phyloP scores from a whole-genome alignment of 2,888 invertebrate species.

The Choristoneura rosaceana region DNA sequence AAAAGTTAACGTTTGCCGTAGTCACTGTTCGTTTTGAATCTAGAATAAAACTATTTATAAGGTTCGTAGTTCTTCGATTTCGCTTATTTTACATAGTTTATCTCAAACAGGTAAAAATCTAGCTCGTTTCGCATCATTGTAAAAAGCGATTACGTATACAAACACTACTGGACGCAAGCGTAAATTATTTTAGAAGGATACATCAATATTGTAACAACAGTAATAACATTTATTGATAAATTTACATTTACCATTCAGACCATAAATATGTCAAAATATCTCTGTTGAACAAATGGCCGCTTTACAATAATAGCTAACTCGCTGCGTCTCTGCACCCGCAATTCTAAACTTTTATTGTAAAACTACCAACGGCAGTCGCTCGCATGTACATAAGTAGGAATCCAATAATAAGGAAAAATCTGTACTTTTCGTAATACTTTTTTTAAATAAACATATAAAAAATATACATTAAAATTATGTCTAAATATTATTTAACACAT shows the following conservation, averaged over 20 bases:
- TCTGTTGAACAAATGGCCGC: background rate
- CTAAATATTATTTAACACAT: constrained; percentile 78
- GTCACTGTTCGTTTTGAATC: background rate
- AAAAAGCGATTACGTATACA: constrained; percentile 45
- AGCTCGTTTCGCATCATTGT: constrained; percentile 42
- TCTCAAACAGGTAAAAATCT: constrained; percentile 30
- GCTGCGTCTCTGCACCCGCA: background rate
- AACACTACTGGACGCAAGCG: constrained; percentile 72
- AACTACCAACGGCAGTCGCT: constrained; percentile 50
- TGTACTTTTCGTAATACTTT: constrained; percentile 73
- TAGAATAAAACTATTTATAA: background rate
- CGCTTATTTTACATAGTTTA: background rate
- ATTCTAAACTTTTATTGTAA: background rate
- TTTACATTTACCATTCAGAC: constrained; percentile 34
- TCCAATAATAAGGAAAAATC: constrained; percentile 60
- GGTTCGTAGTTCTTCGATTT: background rate
- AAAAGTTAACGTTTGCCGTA: background rate
- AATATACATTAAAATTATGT: constrained; percentile 80
- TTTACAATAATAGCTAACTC: background rate
- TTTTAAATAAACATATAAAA: constrained; percentile 79
- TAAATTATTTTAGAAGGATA: constrained; percentile 60
- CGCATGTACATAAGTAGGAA: constrained; percentile 49
- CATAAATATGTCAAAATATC: constrained; percentile 28
- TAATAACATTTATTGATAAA: constrained; percentile 58
- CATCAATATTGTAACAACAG: constrained; percentile 61